Percentiles rank a stretch among this genome's conserved stretches.
Conservation (phyloP, 2,113 vertebrate genomes). For the Azemiops feae region DNA sequence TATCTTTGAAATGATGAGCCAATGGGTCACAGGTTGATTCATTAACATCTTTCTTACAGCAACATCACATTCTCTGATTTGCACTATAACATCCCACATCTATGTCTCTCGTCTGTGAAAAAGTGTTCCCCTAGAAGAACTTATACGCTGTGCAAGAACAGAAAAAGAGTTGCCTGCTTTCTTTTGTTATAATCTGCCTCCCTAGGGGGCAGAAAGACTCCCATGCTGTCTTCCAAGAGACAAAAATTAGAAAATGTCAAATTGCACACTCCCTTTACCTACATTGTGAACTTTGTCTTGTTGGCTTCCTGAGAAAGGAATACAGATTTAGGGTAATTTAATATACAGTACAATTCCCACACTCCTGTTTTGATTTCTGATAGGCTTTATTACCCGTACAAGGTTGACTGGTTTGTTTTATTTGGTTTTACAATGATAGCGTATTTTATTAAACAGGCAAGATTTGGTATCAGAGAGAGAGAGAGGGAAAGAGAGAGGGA, state of each 20-base stretch:
- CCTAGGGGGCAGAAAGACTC: conserved; percentile 51
- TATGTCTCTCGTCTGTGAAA: conserved; percentile 18
- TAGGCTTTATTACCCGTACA: background rate
- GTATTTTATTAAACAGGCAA: background rate
- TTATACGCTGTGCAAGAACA: conserved; percentile 39
- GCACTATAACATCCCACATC: background rate
- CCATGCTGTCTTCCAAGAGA: conserved; percentile 58
- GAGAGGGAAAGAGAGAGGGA: background rate
- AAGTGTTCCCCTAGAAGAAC: conserved; percentile 59
- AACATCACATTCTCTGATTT: background rate
- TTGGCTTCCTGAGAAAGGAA: conserved; percentile 48
- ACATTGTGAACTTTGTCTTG: conserved; percentile 29
- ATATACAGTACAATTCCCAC: conserved; percentile 54
- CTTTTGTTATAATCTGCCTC: conserved; percentile 67
- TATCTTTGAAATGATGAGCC: too few relatives aligned
- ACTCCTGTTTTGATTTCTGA: background rate
- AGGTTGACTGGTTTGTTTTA: background rate
- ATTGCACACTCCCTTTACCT: conserved; percentile 50
- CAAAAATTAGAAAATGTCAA: conserved; percentile 66
- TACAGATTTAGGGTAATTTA: conserved; percentile 45
- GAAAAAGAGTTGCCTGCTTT: conserved; percentile 62
- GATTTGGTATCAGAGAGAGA: background rate
- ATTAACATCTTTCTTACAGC: background rate
- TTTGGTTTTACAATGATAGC: background rate
- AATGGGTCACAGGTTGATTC: too few relatives aligned